A percentile compares a stretch with the other conserved stretches of the same genome.
Evolutionary conservation across 1,140 invertebrate species (phyloP).

Genomic region (Zophobas morio): DNA sequence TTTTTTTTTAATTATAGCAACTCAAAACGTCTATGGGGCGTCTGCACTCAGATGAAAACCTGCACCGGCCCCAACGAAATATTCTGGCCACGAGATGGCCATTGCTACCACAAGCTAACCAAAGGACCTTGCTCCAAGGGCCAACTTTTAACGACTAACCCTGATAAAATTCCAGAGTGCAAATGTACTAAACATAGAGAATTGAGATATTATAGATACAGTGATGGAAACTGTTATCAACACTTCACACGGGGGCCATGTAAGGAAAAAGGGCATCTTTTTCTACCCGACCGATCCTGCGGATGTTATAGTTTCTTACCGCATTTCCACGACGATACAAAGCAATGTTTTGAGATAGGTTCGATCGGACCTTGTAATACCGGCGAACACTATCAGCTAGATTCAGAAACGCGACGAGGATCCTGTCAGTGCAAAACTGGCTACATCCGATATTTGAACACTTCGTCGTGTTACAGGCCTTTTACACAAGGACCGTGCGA

Average conservation of each 20-base stretch:
- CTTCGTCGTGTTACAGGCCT: slow-evolving; percentile 81
- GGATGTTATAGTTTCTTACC: slow-evolving; percentile 79
- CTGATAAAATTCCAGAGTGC: slow-evolving; percentile 74
- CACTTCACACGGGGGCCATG: slow-evolving; percentile 85
- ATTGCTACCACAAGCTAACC: slow-evolving; percentile 78
- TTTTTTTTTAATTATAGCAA: slow-evolving; percentile 57
- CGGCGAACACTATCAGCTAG: slow-evolving; percentile 76
- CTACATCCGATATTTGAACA: slow-evolving; percentile 75
- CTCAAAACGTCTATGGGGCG: slow-evolving; percentile 74
- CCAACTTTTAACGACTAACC: slow-evolving; percentile 73
- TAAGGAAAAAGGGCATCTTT: slow-evolving; percentile 79
- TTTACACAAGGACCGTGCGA: slow-evolving; percentile 84
- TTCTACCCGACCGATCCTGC: slow-evolving; percentile 80
- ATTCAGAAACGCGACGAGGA: slow-evolving; percentile 69
- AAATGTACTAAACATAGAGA: slow-evolving; percentile 67
- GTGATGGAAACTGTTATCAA: slow-evolving; percentile 79
- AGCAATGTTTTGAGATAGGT: slow-evolving; percentile 84
- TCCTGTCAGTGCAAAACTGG: slow-evolving; percentile 80
- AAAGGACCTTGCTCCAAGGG: slow-evolving; percentile 84
- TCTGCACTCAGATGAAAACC: slow-evolving; percentile 75
- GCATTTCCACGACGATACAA: slow-evolving; percentile 78
- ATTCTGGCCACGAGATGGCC: slow-evolving; percentile 80
- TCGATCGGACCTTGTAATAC: slow-evolving; percentile 78
- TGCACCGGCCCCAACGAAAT: slow-evolving; percentile 75
- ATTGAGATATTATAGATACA: slow-evolving; percentile 70